Conservation (phyloP, 1,140 invertebrate species). For the Macrostomum lignano region DNA sequence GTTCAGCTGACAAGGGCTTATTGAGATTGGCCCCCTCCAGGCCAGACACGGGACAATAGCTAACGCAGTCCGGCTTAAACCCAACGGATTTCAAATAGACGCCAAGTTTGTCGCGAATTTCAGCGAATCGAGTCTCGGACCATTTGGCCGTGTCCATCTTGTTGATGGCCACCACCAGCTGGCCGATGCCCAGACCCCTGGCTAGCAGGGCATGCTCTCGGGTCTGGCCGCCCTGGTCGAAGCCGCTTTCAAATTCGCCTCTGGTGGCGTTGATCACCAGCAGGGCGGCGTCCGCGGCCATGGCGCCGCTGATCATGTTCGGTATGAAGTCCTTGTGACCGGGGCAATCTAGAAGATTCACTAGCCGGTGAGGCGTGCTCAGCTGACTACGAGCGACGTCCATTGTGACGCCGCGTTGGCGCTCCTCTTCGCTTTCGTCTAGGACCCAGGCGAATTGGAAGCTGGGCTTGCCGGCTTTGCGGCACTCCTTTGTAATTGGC, state of each 20-base stretch:
- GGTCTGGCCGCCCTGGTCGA: slow-evolving; percentile 84
- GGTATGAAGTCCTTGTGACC: slow-evolving; percentile 92
- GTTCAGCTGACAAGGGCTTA: too few species aligned
- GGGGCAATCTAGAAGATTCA: slow-evolving; percentile 72
- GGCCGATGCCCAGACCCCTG: slow-evolving; percentile 40
- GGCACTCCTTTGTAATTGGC: too few species aligned
- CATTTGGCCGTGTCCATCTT: slow-evolving; percentile 33
- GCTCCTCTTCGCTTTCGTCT: slow-evolving; percentile 92
- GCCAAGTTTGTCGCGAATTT: slow-evolving; percentile 49
- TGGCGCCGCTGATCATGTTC: slow-evolving; percentile 67
- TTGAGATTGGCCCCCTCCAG: slow-evolving; percentile 1
- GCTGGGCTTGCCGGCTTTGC: slow-evolving; percentile 82
- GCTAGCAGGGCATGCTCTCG: slow-evolving; percentile 77
- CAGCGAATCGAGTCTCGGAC: slow-evolving; percentile 43
- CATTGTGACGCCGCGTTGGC: slow-evolving; percentile 70
- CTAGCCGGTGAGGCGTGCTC: slow-evolving; percentile 62
- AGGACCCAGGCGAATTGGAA: slow-evolving; percentile 96
- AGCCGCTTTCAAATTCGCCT: slow-evolving; percentile 94
- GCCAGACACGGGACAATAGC: slow-evolving; percentile 1
- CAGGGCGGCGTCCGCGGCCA: slow-evolving; percentile 47
- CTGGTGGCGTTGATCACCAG: slow-evolving; percentile 68
- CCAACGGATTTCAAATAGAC: background rate
- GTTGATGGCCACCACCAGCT: slow-evolving; percentile 37
- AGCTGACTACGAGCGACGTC: slow-evolving; percentile 75
- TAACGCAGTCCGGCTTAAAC: background rate